Percentiles rank a stretch among this genome's conserved stretches.
These are phyloP conservation scores for Isurus oxyrinchus DNA, from an alignment of 2,113 vertebrate species.

Conservation along the genomic window DNA sequence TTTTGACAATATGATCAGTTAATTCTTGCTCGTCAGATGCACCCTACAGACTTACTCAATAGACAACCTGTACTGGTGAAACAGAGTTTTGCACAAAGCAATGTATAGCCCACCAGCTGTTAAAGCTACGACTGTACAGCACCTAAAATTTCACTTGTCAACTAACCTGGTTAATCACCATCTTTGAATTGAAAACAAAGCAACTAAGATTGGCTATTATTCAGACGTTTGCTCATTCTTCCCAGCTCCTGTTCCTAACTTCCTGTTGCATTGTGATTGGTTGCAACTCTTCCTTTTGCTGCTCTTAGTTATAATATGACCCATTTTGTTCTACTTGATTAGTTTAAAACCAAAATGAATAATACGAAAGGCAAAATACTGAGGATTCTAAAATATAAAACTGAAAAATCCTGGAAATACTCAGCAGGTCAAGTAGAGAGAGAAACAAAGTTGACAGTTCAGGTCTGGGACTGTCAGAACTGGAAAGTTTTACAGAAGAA, in stretches of 20 bases:
- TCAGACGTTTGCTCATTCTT: neutral
- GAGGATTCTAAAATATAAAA: neutral
- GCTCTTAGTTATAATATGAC: neutral
- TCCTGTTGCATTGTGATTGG: neutral
- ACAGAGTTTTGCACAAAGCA: neutral
- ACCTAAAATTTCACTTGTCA: neutral
- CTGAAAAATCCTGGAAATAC: neutral
- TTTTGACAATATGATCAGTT: conserved; percentile 8
- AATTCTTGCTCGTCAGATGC: neutral
- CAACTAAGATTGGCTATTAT: neutral
- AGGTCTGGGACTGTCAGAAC: neutral
- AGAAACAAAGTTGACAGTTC: neutral
- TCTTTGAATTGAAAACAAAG: neutral
- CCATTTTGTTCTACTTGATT: neutral
- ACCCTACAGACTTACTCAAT: neutral
- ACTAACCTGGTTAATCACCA: neutral
- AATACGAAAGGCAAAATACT: neutral
- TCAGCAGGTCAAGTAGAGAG: neutral
- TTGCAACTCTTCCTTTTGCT: neutral
- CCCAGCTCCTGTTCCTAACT: too few species aligned
- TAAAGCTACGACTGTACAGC: neutral
- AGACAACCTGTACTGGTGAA: neutral
- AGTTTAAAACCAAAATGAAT: neutral
- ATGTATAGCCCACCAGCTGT: neutral
- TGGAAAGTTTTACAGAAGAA: neutral